Evolutionary conservation across 2,888 invertebrate genomes (phyloP).

Genomic region (Salticus scenicus): DNA sequence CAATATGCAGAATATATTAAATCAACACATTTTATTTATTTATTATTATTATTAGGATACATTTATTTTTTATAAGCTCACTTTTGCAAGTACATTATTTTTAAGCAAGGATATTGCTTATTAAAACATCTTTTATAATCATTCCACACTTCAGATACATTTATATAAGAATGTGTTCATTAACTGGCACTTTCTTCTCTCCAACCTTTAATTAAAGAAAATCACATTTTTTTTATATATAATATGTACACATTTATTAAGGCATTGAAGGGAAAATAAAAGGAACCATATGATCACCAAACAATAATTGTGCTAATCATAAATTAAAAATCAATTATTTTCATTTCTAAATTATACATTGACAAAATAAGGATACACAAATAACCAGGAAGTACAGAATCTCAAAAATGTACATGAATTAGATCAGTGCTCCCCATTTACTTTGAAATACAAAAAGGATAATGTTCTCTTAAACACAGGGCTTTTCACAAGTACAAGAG

Average conservation of each 20-base stretch:
- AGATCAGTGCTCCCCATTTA: no score
- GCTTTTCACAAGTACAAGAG: no score
- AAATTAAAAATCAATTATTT: neutral
- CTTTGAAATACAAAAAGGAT: no score
- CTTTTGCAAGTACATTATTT: constrained; percentile 27
- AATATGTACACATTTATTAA: neutral
- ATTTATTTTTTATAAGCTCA: constrained; percentile 28
- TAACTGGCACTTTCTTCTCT: constrained; percentile 15
- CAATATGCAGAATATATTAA: no score
- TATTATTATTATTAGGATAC: constrained; percentile 21
- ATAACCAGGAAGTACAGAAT: no score
- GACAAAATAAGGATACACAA: no score
- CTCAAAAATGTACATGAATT: no score
- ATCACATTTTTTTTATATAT: neutral
- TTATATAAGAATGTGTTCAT: constrained; percentile 16
- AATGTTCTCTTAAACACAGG: no score
- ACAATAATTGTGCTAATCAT: neutral
- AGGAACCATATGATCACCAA: neutral
- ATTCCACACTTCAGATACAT: neutral
- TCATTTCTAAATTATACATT: no score
- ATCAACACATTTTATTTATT: no score
- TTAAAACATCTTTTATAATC: constrained; percentile 16
- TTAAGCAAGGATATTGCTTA: constrained; percentile 25
- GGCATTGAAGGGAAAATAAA: constrained; percentile 4
- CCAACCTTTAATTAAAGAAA: constrained; percentile 6